A percentile compares a stretch with the other conserved stretches of the same genome.
These are phyloP conservation scores for Antheraea pernyi DNA, from an alignment of 1,140 invertebrate species.

Conservation along the genomic window DNA sequence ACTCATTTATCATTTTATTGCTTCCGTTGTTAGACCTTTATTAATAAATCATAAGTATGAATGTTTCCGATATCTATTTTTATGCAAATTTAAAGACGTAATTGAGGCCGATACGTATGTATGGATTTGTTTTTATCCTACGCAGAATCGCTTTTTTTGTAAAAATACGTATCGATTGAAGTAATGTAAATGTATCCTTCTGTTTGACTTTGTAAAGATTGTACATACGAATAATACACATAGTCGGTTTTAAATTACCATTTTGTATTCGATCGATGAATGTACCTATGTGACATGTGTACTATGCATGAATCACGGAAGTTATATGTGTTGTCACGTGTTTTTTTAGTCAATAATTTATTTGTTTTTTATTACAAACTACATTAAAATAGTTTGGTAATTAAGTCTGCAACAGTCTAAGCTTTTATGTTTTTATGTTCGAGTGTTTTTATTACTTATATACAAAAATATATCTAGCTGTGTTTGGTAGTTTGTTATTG, in stretches of 20 bases:
- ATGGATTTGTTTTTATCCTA: slow-evolving; percentile 46
- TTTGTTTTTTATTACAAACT: no score
- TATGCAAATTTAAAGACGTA: not conserved
- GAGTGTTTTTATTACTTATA: no score
- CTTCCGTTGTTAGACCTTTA: not conserved
- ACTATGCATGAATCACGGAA: no score
- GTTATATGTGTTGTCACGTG: no score
- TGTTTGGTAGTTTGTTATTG: no score
- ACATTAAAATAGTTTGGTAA: no score
- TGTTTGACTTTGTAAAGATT: not conserved
- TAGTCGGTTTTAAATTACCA: not conserved
- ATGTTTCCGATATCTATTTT: not conserved
- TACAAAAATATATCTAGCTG: no score
- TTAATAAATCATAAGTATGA: not conserved
- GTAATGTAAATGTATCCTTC: not conserved
- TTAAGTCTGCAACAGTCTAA: no score
- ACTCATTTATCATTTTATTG: not conserved
- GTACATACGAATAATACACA: not conserved
- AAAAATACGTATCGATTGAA: not conserved
- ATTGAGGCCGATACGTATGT: slow-evolving; percentile 23
- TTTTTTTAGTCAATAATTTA: no score
- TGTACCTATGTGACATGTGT: no score
- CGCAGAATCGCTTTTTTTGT: slow-evolving; percentile 33
- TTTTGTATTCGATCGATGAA: not conserved
- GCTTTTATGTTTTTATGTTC: no score